These are phyloP conservation scores for Pterocles orientalis DNA, from an alignment of 2,113 vertebrate genomes.

Conservation along the genomic window DNA sequence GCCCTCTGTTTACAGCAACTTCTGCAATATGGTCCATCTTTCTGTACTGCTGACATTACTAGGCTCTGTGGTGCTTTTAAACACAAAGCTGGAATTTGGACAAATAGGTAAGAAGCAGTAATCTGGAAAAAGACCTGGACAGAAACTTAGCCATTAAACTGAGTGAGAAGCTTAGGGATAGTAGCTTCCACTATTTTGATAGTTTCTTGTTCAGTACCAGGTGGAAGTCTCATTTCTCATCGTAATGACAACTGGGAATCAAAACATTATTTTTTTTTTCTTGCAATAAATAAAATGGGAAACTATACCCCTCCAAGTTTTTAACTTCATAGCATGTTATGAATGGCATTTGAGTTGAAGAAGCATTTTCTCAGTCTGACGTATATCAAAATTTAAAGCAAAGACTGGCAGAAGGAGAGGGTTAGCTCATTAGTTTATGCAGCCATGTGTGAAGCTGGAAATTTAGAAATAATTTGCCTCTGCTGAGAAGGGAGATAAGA, in stretches of 20 bases:
- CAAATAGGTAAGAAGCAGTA: neutral
- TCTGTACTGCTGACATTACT: neutral
- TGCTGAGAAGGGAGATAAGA: conserved; percentile 44
- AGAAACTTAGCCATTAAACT: neutral
- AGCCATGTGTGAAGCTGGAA: conserved; percentile 47
- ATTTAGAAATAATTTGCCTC: conserved; percentile 40
- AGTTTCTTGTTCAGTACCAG: neutral
- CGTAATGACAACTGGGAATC: neutral
- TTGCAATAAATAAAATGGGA: neutral
- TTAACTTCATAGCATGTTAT: neutral
- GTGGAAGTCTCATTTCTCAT: neutral
- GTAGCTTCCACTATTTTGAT: neutral
- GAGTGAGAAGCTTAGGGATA: neutral
- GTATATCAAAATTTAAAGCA: neutral
- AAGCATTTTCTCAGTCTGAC: neutral
- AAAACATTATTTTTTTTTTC: neutral
- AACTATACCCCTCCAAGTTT: neutral
- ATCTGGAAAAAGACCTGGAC: neutral
- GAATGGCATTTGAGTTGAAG: neutral
- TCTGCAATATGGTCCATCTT: neutral
- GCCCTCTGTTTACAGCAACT: neutral
- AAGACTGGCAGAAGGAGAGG: conserved; percentile 15
- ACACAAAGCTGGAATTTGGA: neutral
- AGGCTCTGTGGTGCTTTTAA: neutral
- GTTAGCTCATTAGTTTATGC: conserved; percentile 27